phyloP scores from a whole-genome alignment of 2,888 invertebrate genomes.

The Elmis aenea region DNA sequence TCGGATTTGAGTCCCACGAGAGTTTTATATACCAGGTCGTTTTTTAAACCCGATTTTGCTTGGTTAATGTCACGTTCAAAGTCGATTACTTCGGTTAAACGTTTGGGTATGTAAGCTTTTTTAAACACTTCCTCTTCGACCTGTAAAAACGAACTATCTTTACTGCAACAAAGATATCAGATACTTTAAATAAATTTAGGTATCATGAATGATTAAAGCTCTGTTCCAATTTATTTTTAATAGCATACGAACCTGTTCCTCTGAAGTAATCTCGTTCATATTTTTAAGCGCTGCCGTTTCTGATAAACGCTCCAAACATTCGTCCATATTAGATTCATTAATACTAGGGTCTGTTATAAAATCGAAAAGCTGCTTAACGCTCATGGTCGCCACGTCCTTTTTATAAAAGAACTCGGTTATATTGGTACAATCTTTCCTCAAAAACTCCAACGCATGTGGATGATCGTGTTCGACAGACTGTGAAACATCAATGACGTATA shows the following conservation, averaged over 20 bases:
- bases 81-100: conserved; percentile 82
- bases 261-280: conserved; percentile 62
- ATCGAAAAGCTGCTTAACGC: conserved; percentile 88
- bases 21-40: conserved; percentile 78
- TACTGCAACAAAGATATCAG: too few species aligned
- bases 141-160: too few species aligned
- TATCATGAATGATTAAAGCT: too few species aligned
- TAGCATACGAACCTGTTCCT: conserved; percentile 65
- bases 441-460: conserved; percentile 89
- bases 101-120: conserved; percentile 87
- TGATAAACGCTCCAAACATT: conserved; percentile 69
- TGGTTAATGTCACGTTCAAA: conserved; percentile 80
- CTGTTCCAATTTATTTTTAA: too few species aligned
- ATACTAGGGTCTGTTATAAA: conserved; percentile 92
- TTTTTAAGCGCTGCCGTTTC: conserved; percentile 60
- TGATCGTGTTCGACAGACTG: conserved; percentile 99
- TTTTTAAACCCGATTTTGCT: conserved; percentile 67
- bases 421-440: conserved; percentile 92
- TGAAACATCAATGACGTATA: conserved; percentile 96
- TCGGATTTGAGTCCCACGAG: conserved; percentile 79
- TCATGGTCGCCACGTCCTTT: conserved; percentile 85
- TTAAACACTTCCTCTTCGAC: conserved; percentile 92
- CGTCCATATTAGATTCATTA: conserved; percentile 74
- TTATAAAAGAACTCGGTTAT: conserved; percentile 87
- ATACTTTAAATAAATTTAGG: too few species aligned